Evolutionary conservation across 2,888 invertebrate species (phyloP).

Genomic region (Eudasyphora cyanicolor): DNA sequence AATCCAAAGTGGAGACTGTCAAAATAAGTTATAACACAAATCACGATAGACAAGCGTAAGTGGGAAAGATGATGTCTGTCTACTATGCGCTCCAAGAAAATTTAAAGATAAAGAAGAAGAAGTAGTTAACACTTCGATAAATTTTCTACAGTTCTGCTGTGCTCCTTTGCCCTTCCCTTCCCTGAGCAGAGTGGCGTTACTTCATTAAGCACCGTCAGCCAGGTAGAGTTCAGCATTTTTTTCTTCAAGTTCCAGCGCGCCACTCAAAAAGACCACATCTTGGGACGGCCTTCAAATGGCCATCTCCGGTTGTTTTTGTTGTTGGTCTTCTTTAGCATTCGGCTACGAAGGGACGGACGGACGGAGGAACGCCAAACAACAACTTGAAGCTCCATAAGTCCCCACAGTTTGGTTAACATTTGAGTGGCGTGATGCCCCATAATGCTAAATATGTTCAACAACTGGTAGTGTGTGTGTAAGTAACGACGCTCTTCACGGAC

Average conservation of each 20-base stretch:
- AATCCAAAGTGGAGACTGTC: constrained; percentile 46
- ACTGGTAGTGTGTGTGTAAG: neutral
- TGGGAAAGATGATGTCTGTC: constrained; percentile 47
- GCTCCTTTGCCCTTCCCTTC: neutral
- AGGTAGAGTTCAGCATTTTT: constrained; percentile 31
- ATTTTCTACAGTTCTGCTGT: constrained; percentile 50
- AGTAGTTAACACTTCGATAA: constrained; percentile 64
- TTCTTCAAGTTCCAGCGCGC: constrained; percentile 34
- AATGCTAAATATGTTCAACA: constrained; percentile 51
- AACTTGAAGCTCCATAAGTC: constrained; percentile 38
- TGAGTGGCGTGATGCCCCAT: constrained; percentile 61
- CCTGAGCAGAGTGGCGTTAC: neutral
- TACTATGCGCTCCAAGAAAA: constrained; percentile 17
- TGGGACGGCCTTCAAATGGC: constrained; percentile 65
- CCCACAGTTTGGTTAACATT: constrained; percentile 35
- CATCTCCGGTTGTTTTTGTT: constrained; percentile 57
- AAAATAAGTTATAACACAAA: constrained; percentile 64
- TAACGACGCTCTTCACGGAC: too few species aligned
- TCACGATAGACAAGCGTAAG: constrained; percentile 48
- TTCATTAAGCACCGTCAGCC: neutral
- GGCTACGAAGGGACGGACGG: constrained; percentile 18
- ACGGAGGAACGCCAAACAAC: neutral
- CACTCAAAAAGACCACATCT: constrained; percentile 42
- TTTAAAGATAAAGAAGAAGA: constrained; percentile 51
- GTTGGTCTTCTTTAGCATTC: constrained; percentile 50